Evolutionary conservation across 1,140 invertebrate species (phyloP), one percentile per base, ranked within the genome.

Genomic region (Diplogasteroides magnus): DNA sequence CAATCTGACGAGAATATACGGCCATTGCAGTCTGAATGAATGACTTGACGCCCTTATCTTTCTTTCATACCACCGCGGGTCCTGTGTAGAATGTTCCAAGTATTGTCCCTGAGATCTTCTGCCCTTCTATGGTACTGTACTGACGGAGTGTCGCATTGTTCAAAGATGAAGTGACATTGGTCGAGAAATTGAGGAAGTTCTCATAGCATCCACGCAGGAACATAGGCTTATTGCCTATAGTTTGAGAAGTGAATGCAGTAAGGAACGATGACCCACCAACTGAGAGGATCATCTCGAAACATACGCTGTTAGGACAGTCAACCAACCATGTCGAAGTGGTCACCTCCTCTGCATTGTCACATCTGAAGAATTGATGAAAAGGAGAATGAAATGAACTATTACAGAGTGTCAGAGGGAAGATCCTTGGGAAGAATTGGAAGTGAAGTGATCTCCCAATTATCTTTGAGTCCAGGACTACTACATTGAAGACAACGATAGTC

Each of bases 371-470:
- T 37, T 27, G n/a, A 57, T 27, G 27, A 19, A 19, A 15, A 67
- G 59, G 14, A 58, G 55, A 23, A 58, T 31, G 55, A 55, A 67
- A 13, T 37, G 55, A 32, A 59, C 57, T 0, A 32, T 25, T n/a
- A 11, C 56, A 55, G 65, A 32, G 31, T 58, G 3, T 31, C 57
- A 32, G 55, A n/a, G 6, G 59, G 55, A 32, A 59, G 59, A 23
- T 23, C 13, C 59, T 13, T 19, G 19, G 65, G 65, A 23, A 31
- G 28, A 26, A 60, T 31, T 2, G 65, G 65, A 11, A 67, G 32
- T 2, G 31, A 31, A 26, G 65, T 67, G 0, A 60, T 14, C 32
- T 15, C 65, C 65, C 65, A 67, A 67, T 67, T 60, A 13, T 23
- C 32, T 57, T 59, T 3, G 1, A 67, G 31, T 28, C 59, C 27